phyloP scores from a whole-genome alignment of 2,113 vertebrate species.

The Otocyon megalotis region DNA sequence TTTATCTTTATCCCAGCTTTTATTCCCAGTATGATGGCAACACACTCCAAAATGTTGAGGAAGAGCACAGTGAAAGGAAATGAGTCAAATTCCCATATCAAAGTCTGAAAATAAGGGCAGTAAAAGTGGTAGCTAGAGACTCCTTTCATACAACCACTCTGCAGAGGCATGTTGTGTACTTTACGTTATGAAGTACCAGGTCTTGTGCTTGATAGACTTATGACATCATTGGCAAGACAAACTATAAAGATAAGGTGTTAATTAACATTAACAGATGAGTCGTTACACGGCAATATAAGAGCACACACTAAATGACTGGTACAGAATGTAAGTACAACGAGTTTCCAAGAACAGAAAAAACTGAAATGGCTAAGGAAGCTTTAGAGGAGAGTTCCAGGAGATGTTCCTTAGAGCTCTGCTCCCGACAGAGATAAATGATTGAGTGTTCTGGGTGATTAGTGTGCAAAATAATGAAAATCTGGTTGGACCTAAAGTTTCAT shows the following conservation, averaged over 20 bases:
- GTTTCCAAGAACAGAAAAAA: neutral
- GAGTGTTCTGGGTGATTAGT: neutral
- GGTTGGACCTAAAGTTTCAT: neutral
- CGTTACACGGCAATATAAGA: neutral
- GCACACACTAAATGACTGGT: neutral
- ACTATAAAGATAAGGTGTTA: neutral
- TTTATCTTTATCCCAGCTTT: neutral
- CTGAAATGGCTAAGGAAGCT: neutral
- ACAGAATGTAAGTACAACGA: neutral
- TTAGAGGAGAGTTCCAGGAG: neutral
- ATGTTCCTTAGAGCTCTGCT: neutral
- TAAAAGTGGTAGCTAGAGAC: too few relatives aligned
- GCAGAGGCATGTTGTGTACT: neutral
- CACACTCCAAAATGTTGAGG: neutral
- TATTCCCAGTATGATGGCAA: neutral
- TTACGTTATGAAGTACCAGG: neutral
- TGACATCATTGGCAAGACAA: neutral
- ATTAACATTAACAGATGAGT: neutral
- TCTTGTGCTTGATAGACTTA: neutral
- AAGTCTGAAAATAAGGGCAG: neutral
- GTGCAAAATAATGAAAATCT: neutral
- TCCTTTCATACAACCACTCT: neutral
- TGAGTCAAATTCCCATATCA: too few relatives aligned
- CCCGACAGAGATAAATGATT: neutral
- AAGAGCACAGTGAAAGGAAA: neutral